Base-by-base conservation (phyloP, 2,113 vertebrate species). In the Pterophyllum scalare region DNA sequence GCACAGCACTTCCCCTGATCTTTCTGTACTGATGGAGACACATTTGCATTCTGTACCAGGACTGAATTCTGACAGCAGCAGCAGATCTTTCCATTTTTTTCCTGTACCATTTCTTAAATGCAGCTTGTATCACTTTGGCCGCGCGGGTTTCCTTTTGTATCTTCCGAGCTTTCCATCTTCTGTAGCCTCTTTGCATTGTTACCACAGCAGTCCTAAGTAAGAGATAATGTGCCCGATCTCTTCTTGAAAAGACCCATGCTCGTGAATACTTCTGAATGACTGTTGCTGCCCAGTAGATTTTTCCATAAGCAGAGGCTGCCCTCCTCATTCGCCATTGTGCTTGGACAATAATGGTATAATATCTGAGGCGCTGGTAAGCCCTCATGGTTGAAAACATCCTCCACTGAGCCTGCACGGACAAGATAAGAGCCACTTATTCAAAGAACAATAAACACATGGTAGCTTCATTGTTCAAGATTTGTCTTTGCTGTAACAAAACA, bases 41-140 rank as follows among this genome's bases (percentile, higher is more conserved):
- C 52, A 6, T 87, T 28, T 94, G 90, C 22, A 94, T 96, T 67
- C 74, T 87, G 61, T 95, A 99, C 96, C 97, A 97, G 2, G 97
- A 91, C 81, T 99, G 98, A 82, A 99, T 96, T 74, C 87, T 81
- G 22, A 97, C 1, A 20, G 96, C 97, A 22, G 97, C 96, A 1
- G 60, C 75, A 1, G 64, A 62, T 77, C 87, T 95, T 79, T 79
- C 62, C 24, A 82, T 40, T 80, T 91, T 95, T n/a, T 64, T 87
- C 49, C 60, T 4, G 0, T 83, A 92, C 97, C 97, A 96, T 52
- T 91, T 95, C 82, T 84, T 91, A 59, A 97, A 97, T n/a, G 92
- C 94, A 61, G 82, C 59, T 85, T 98, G 98, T 83, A 99, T 87
- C 22, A 96, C 92, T 35, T 52, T 24, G 5, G 94, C 80, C 1